Conservation (phyloP, 2,888 invertebrate genomes). For the Hypercompe scribonia region DNA sequence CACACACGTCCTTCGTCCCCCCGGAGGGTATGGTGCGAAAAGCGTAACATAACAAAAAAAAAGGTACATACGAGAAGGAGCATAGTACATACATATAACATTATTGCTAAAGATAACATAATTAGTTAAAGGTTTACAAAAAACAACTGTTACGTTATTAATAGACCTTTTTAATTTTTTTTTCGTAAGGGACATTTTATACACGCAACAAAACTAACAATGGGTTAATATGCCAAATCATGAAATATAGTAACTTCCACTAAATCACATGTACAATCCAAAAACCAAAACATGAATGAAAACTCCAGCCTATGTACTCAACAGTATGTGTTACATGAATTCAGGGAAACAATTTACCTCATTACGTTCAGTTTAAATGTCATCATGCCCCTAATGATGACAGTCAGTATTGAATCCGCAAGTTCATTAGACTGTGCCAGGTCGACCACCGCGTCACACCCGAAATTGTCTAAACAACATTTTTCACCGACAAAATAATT, state of each 20-base stretch:
- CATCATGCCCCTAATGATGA: conserved; percentile 13
- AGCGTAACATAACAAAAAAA: too few species aligned
- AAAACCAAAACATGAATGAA: conserved; percentile 18
- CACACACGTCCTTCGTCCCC: too few species aligned
- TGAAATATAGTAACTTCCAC: background rate
- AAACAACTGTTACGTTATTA: too few species aligned
- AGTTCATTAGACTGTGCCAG: conserved; percentile 48
- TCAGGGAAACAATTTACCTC: conserved; percentile 17
- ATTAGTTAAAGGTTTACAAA: too few species aligned
- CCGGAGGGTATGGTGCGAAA: too few species aligned
- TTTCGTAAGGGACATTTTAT: too few species aligned
- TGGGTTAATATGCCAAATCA: too few species aligned
- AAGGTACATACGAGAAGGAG: too few species aligned
- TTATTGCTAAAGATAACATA: too few species aligned
- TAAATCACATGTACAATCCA: background rate
- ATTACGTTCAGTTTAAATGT: conserved; percentile 16
- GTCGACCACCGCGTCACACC: conserved; percentile 42
- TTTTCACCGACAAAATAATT: conserved; percentile 42
- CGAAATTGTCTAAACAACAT: conserved; percentile 36
- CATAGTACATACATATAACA: too few species aligned
- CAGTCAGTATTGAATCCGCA: conserved; percentile 10
- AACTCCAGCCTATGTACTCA: background rate
- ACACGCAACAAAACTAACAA: too few species aligned
- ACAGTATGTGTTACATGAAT: conserved; percentile 14
- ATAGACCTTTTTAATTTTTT: too few species aligned